Base-by-base conservation (phyloP, 2,113 vertebrate genomes). In the Euleptes europaea region DNA sequence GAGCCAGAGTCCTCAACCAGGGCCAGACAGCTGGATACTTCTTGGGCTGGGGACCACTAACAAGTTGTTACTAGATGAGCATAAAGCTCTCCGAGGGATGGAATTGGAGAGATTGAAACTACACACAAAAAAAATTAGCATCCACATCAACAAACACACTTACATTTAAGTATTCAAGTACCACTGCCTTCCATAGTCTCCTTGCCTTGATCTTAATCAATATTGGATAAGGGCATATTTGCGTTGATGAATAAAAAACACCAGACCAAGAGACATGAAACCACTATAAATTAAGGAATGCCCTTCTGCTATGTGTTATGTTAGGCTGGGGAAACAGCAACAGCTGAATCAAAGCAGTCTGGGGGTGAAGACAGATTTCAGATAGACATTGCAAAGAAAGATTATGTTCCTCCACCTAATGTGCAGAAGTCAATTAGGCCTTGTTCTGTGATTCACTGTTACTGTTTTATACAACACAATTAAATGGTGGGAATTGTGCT, bases 141-240 rank as follows among this genome's bases (percentile, higher is more conserved):
- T 33, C 33, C 66, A 60, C 35, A 78, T 15, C 49, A 84, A 49
- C 47, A 84, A 70, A 42, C 51, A 76, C 5, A 33, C 67, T 40
- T 69, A n/a, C 33, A 23, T 78, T 70, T 77, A 38, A 76, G 21
- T 60, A 60, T 75, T 86, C 73, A 28, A 31, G 21, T 35, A 19
- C 5, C 42, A 67, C 21, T 49, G 63, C 51, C 40, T 77, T 70
- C 49, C 40, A 33, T 82, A 44, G 79, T 70, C 49, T 82, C 38
- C 72, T 77, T 82, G 38, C 69, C 47, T 76, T 86, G 79, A 81
- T 82, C 63, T 82, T 77, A 82, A 85, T 85, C 77, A 80, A 76
- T 86, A 77, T 70, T 77, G 73, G 79, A 71, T 77, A 76, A 86
- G 63, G n/a, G 49, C 31, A 35, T 74, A 31, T 80, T 86, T 66